Conservation (phyloP, 2,888 invertebrate species). For the Oasisia sp. region DNA sequence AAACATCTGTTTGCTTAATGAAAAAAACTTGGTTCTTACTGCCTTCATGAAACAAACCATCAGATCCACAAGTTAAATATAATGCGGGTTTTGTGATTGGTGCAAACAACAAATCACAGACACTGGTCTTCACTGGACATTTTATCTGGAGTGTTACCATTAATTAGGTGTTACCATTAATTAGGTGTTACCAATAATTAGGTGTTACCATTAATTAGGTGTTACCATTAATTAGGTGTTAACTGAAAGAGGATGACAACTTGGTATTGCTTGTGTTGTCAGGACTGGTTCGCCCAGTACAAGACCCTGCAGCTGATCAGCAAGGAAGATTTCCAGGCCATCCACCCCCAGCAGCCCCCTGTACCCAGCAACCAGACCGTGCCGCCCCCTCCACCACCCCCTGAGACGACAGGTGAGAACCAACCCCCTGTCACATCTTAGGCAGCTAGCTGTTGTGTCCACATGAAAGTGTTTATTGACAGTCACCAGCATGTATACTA, state of each 20-base stretch:
- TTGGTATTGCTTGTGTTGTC: neutral
- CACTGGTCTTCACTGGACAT: neutral
- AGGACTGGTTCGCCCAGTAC: conserved; percentile 36
- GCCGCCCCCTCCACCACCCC: conserved; percentile 76
- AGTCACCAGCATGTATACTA: no score
- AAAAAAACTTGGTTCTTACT: no score
- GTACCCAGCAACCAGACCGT: conserved; percentile 72
- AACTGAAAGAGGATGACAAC: neutral
- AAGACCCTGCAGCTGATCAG: conserved; percentile 88
- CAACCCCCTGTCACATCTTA: neutral
- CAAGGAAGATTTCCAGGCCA: conserved; percentile 82
- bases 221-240: neutral
- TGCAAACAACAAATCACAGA: no score
- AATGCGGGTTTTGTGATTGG: no score
- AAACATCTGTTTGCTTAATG: no score
- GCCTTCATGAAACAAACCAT: no score
- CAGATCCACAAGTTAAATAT: no score
- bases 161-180: no score
- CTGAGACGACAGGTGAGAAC: neutral
- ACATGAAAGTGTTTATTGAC: no score
- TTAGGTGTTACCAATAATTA: neutral
- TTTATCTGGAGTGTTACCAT: neutral
- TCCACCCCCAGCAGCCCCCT: conserved; percentile 70
- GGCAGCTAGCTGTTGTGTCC: neutral
- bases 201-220: neutral